Evolutionary conservation across 1,140 invertebrate species (phyloP), one percentile per base, ranked within the genome.

Genomic region (Drosophila hydei): DNA sequence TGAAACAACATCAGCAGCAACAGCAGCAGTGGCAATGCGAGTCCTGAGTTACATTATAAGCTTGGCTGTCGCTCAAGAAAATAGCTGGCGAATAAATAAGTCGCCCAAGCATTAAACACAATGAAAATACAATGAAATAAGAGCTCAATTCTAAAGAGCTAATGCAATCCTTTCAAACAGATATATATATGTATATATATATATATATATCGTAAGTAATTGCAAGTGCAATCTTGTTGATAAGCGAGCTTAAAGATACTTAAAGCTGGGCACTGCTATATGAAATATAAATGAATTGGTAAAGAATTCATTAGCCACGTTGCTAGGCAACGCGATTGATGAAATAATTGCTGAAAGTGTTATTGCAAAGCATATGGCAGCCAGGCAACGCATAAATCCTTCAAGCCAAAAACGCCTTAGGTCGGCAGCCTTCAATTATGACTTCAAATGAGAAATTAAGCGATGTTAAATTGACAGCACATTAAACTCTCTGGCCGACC

Each of bases 381-480:
- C 50, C 51, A 42, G 23, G 67, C 59, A 63, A 70, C 50, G 33
- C 40, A 33, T 45, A 45, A 43, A 40, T 69, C 30, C 45, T 18
- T 5, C 18, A 12, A 50, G 21, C 30, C 52, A 36, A 11, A 4
- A 60, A 16, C 23, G 18, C 40, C 16, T 59, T 16, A 19, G 18
- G 23, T 56, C 23, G 14, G 12, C 55, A 51, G 18, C 14, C 23
- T 56, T 16, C 61, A 65, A 64, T 71, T 71, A 52, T 65, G 61
- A 51, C 18, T 40, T 48, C 38, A 51, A 75, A 67, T 42, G 51
- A 33, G 76, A 88, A 81, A 81, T 81, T 72, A 85, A 87, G 55
- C 72, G 75, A 72, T 72, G 81, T 85, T 58, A 81, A 80, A 81
- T 87, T 81, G 83, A 80, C 74, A 77, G 71, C 71, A 59, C 59